A percentile compares a stretch with the other conserved stretches of the same genome.
Conservation (phyloP, 2,797 vertebrate species). For the Neoniphon sammara region DNA sequence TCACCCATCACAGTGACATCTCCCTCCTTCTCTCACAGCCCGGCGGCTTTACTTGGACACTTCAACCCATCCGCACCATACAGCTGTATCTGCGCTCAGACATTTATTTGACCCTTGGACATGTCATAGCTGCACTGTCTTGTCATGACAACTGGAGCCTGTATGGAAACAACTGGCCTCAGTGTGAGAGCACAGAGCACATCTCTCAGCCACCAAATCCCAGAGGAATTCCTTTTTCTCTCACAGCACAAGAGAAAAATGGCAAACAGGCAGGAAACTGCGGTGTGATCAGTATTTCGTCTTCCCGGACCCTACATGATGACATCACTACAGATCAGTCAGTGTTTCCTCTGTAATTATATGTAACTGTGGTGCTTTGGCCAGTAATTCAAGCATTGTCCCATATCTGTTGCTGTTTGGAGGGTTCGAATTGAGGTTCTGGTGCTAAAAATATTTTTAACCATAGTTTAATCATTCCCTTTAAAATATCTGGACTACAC, state of each 20-base stretch:
- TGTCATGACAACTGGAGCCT: slow-evolving; percentile 68
- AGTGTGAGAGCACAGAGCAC: slow-evolving; percentile 44
- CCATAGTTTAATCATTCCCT: no score
- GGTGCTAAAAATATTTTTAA: no score
- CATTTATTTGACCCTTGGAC: slow-evolving; percentile 36
- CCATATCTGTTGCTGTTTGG: no score
- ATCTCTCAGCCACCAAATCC: slow-evolving; percentile 30
- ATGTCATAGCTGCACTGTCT: slow-evolving; percentile 41
- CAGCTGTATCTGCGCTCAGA: slow-evolving; percentile 29
- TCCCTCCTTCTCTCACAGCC: slow-evolving; percentile 25
- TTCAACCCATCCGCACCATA: slow-evolving; percentile 31
- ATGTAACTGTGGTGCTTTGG: no score
- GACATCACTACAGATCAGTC: background rate
- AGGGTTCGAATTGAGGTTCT: no score
- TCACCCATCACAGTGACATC: slow-evolving; percentile 42
- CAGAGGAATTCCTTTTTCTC: slow-evolving; percentile 29
- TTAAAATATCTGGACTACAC: no score
- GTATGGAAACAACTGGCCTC: slow-evolving; percentile 52
- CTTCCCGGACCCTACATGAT: background rate
- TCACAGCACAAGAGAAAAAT: slow-evolving; percentile 14
- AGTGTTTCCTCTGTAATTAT: no score
- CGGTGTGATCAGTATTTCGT: background rate
- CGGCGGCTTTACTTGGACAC: slow-evolving; percentile 27
- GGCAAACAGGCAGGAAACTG: slow-evolving; percentile 8
- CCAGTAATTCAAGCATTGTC: no score